A percentile compares a stretch with the other conserved stretches of the same genome.
These are phyloP conservation scores for Aelia acuminata DNA, from an alignment of 2,888 invertebrate species.

Conservation along the genomic window DNA sequence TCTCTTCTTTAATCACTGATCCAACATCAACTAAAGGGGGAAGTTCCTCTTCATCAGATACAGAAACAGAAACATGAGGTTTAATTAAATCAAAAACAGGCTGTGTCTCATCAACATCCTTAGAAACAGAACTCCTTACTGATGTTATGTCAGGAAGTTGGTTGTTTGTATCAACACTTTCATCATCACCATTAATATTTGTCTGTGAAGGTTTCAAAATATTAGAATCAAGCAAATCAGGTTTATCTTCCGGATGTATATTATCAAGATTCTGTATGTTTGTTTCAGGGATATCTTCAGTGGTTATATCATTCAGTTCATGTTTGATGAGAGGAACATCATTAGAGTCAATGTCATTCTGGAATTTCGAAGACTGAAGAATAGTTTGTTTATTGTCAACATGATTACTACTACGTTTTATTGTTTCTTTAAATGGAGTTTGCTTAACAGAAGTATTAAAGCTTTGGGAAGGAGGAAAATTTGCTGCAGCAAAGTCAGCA, in stretches of 20 bases:
- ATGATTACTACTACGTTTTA: conserved; percentile 4
- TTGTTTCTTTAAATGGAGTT: conserved; percentile 33
- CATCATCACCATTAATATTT: conserved; percentile 51
- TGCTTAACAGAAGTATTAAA: conserved; percentile 53
- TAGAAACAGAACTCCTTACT: conserved; percentile 48
- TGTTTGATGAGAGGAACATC: neutral
- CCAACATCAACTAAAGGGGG: conserved; percentile 62
- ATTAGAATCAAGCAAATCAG: conserved; percentile 63
- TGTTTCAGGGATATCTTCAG: neutral
- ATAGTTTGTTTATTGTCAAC: neutral
- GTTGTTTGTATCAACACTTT: conserved; percentile 46
- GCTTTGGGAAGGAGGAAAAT: conserved; percentile 59
- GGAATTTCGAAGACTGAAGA: neutral
- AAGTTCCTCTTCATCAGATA: conserved; percentile 56
- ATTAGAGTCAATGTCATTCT: neutral
- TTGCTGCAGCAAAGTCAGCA: conserved; percentile 67
- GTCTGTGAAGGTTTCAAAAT: conserved; percentile 58
- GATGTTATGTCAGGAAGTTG: conserved; percentile 65
- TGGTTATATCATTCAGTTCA: neutral
- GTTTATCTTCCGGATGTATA: conserved; percentile 59
- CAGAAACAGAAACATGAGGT: conserved; percentile 42
- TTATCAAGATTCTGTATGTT: neutral
- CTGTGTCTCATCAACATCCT: conserved; percentile 3
- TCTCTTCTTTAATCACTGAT: conserved; percentile 57
- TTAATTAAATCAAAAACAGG: conserved; percentile 63